Base-by-base conservation (phyloP, 2,797 vertebrate genomes). In the Centroberyx gerrardi region DNA sequence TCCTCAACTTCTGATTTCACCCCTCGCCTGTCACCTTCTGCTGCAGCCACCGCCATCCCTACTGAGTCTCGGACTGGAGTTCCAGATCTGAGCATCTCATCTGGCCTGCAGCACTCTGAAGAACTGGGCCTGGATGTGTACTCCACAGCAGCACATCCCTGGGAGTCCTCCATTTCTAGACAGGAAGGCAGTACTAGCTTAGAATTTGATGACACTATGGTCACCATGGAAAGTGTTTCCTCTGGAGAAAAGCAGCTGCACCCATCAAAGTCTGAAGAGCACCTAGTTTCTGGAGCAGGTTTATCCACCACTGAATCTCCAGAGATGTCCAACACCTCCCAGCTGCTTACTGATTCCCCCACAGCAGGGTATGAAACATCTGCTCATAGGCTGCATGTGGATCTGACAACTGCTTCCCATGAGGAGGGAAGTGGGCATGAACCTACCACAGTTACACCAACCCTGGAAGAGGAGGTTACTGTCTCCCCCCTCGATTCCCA, bases 361-460 rank as follows among this genome's bases (percentile, higher is more conserved):
- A 81, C 68, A 40, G 42, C 62, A 46, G 29, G 1, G 3, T 49
- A 72, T 79, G 78, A n/a, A 29, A 87, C 84, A 42, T 78, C 81
- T 18, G 65, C 40, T 53, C 82, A 87, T 54, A 80, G 62, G 68
- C 56, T 70, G 4, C 67, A 79, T 69, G 73, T 86, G n/a, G 83
- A 85, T 36, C 55, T 70, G 22, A 61, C 38, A 1, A 81, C 87
- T 3, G 55, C 36, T 52, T 62, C 71, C 63, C 84, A 80, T 61
- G 87, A 93, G 67, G 93, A 92, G 27, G 85, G 85, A 72, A 91
- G 91, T 78, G 91, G 89, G 59, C 68, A 86, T 17, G 90, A 91
- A 74, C 76, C 84, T 61, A 60, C 12, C 5, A 54, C 52, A 8
- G 61, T 75, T 22, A 28, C 15, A 44, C 49, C 70, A 33, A 62